phyloP scores from a whole-genome alignment of 2,797 vertebrate genomes.

The Zenarchopterus dispar region DNA sequence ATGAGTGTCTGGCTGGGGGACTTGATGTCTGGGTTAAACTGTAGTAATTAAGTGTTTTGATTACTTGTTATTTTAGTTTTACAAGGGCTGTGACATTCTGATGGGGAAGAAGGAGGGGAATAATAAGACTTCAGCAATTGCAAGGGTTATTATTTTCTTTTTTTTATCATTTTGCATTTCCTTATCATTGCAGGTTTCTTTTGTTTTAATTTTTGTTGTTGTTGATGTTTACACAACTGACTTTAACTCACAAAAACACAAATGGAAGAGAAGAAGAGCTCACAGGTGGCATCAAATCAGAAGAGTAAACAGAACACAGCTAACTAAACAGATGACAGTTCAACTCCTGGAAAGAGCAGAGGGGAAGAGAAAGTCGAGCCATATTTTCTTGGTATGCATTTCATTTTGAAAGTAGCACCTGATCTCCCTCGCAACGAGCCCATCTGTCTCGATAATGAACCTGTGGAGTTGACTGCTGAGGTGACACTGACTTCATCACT shows the following conservation, averaged over 20 bases:
- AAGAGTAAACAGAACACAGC: not conserved
- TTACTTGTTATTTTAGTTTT: not conserved
- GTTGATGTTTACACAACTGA: not conserved
- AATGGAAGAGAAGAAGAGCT: not conserved
- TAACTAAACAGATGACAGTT: not conserved
- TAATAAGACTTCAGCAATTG: not conserved
- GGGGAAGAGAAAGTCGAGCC: slow-evolving; percentile 1
- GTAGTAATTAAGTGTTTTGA: not conserved
- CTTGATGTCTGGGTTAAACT: slow-evolving; percentile 8
- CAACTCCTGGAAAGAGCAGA: not conserved
- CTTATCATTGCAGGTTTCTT: not conserved
- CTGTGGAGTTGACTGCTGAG: slow-evolving; percentile 65
- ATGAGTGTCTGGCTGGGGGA: not conserved
- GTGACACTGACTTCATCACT: slow-evolving; percentile 69
- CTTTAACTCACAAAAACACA: not conserved
- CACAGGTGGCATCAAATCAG: slow-evolving; percentile 6
- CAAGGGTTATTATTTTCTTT: not conserved
- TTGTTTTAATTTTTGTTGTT: not conserved
- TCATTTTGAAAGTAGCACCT: slow-evolving; percentile 29
- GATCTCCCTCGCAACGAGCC: slow-evolving; percentile 41
- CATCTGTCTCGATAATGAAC: slow-evolving; percentile 75
- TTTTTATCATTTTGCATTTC: not conserved
- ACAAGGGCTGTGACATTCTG: not conserved
- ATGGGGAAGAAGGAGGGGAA: not conserved
- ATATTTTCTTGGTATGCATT: slow-evolving; percentile 19